These are phyloP conservation scores for Cygnus atratus DNA, from an alignment of 2,113 vertebrate species.

Conservation along the genomic window DNA sequence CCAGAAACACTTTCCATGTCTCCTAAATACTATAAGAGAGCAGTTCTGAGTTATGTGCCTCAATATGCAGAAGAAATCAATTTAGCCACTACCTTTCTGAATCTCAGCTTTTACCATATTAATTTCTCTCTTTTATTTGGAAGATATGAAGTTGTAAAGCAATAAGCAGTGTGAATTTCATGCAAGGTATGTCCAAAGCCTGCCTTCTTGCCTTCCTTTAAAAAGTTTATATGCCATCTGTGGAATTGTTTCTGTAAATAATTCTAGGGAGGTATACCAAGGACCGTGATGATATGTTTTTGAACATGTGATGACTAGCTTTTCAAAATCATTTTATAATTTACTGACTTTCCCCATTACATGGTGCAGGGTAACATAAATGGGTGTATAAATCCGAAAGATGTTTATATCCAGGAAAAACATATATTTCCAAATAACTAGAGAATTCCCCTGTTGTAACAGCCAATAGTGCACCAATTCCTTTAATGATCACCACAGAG, in stretches of 20 bases:
- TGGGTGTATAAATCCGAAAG: neutral
- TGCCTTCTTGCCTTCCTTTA: neutral
- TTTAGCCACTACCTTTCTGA: neutral
- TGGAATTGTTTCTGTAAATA: neutral
- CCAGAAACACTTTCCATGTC: conserved; percentile 32
- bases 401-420: neutral
- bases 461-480: neutral
- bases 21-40: neutral
- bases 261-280: neutral
- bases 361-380: neutral
- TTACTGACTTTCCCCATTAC: neutral
- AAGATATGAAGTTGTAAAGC: neutral
- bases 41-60: neutral
- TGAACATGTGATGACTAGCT: neutral
- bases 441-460: neutral
- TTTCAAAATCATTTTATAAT: neutral
- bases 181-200: neutral
- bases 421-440: neutral
- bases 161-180: neutral
- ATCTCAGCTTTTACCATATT: neutral
- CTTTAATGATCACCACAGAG: neutral
- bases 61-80: neutral
- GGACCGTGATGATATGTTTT: neutral
- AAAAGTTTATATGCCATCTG: neutral
- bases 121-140: neutral